A percentile compares a stretch with the other conserved stretches of the same genome.
These are phyloP conservation scores for Limnothrissa miodon DNA, from an alignment of 2,113 vertebrate species.

Conservation along the genomic window DNA sequence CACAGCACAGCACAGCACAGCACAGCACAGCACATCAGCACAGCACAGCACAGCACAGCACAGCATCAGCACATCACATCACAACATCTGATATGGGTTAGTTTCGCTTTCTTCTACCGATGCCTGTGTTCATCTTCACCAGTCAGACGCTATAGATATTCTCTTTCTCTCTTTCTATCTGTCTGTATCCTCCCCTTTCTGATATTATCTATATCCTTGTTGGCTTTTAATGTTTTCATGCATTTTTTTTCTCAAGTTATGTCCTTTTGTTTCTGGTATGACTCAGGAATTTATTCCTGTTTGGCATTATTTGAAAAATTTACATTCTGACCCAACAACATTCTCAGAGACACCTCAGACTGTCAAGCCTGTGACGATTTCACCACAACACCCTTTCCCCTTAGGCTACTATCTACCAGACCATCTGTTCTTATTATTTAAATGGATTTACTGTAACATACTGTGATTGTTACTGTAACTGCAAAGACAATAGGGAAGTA, in stretches of 20 bases:
- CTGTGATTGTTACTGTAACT: too few species aligned
- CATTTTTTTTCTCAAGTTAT: not conserved
- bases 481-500: not conserved
- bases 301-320: not conserved
- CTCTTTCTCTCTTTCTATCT: not conserved
- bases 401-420: not conserved
- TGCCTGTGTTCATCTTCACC: not conserved
- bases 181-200: not conserved
- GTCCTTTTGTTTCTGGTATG: not conserved
- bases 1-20: not conserved
- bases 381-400: not conserved
- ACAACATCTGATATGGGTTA: not conserved
- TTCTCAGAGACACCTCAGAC: not conserved
- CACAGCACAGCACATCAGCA: not conserved
- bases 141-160: not conserved
- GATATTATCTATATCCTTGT: not conserved
- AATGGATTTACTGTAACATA: too few species aligned
- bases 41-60: not conserved
- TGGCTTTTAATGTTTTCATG: not conserved
- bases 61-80: not conserved
- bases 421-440: not conserved
- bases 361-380: not conserved
- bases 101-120: not conserved
- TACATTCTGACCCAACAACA: not conserved
- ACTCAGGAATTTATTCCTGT: not conserved